A percentile compares a stretch with the other conserved stretches of the same genome.
phyloP scores from a whole-genome alignment of 2,888 invertebrate species.

The Amphipoea lucens region DNA sequence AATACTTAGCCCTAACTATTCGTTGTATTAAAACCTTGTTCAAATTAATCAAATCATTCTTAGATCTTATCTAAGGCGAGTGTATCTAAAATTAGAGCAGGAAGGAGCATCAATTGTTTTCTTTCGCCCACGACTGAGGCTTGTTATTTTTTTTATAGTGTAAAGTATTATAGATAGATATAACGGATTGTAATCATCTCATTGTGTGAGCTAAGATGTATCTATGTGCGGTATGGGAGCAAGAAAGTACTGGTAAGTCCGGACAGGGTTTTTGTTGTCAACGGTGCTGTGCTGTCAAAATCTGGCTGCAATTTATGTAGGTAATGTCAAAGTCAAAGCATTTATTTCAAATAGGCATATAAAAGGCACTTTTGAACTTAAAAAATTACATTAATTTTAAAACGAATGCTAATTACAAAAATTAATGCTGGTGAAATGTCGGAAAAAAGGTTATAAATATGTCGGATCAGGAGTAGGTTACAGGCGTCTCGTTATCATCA shows the following conservation, averaged over 20 bases:
- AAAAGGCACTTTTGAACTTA: no score
- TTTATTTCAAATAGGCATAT: no score
- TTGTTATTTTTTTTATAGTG: conserved; percentile 84
- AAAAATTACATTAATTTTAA: no score
- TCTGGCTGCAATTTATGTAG: no score
- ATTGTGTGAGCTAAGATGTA: conserved; percentile 88
- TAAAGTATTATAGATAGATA: conserved; percentile 83
- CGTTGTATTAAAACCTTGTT: conserved; percentile 85
- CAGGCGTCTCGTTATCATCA: no score
- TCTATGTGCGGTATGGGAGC: conserved; percentile 73
- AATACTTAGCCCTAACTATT: conserved; percentile 85
- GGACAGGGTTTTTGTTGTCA: neutral
- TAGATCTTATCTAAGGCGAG: conserved; percentile 80
- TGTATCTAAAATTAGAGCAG: conserved; percentile 89
- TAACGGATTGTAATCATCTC: conserved; percentile 90
- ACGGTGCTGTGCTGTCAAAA: no score
- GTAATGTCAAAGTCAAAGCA: no score
- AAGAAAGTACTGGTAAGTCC: conserved; percentile 69
- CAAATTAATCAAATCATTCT: conserved; percentile 90
- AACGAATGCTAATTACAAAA: no score
- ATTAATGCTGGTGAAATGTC: no score
- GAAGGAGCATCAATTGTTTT: conserved; percentile 88
- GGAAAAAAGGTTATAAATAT: no score
- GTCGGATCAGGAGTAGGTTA: no score
- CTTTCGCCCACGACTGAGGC: conserved; percentile 86